Evolutionary conservation across 2,888 invertebrate genomes (phyloP).

Genomic region (Eremobia ochroleuca): DNA sequence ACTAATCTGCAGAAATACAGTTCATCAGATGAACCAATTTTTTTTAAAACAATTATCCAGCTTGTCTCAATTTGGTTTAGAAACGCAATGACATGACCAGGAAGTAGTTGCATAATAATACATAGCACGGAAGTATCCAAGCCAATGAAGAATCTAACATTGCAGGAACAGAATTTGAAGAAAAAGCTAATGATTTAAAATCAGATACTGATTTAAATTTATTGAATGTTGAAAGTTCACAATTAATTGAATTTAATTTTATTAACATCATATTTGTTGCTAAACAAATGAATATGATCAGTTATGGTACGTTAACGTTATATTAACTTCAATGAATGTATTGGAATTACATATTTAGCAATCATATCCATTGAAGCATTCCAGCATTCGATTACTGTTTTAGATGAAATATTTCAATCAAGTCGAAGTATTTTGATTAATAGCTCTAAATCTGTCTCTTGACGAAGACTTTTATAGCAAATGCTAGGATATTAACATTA

Average conservation of each 20-base stretch:
- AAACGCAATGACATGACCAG: background rate
- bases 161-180: background rate
- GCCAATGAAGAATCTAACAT: background rate
- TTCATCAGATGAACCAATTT: background rate
- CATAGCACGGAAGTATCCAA: background rate
- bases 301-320: slow-evolving; percentile 2
- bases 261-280: background rate
- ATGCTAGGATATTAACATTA: slow-evolving; percentile 31
- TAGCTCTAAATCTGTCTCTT: slow-evolving; percentile 40
- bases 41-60: background rate
- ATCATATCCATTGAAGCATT: slow-evolving; percentile 43
- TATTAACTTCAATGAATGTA: slow-evolving; percentile 19
- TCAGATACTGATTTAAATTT: background rate
- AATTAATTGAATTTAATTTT: background rate
- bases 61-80: background rate
- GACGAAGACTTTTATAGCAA: slow-evolving; percentile 34
- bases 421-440: slow-evolving; percentile 52
- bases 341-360: slow-evolving; percentile 21
- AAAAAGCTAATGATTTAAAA: background rate
- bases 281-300: background rate
- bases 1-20: background rate
- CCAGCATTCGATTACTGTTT: slow-evolving; percentile 32
- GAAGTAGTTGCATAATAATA: background rate
- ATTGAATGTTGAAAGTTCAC: background rate
- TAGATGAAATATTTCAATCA: slow-evolving; percentile 59